phyloP scores from a whole-genome alignment of 2,888 invertebrate species.

The Flexamia atlantica region DNA sequence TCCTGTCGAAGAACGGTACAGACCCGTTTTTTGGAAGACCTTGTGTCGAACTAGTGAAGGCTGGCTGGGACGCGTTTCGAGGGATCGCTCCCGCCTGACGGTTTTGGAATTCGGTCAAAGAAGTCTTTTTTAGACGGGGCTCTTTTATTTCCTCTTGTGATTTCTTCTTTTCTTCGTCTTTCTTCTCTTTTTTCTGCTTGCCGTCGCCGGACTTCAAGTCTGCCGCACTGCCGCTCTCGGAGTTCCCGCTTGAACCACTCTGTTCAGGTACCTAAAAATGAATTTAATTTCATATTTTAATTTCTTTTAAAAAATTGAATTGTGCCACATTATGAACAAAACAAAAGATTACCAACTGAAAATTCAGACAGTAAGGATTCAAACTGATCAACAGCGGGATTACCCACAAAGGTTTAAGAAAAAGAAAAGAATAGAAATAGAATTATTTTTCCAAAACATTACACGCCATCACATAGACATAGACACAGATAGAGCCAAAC shows the following conservation, averaged over 20 bases:
- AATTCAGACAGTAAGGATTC: too few relatives aligned
- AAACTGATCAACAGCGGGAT: too few relatives aligned
- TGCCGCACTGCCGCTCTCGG: slow-evolving; percentile 74
- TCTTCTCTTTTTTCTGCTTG: slow-evolving; percentile 71
- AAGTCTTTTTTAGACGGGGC: slow-evolving; percentile 53
- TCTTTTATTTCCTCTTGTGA: slow-evolving; percentile 71
- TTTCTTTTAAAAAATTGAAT: too few relatives aligned
- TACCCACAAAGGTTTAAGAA: too few relatives aligned
- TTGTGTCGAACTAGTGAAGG: slow-evolving; percentile 85
- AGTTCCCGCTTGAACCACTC: slow-evolving; percentile 77
- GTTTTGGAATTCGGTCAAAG: slow-evolving; percentile 59
- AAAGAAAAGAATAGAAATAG: too few relatives aligned
- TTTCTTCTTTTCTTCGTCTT: slow-evolving; percentile 71
- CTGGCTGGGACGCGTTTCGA: slow-evolving; percentile 92
- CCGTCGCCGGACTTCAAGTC: slow-evolving; percentile 69
- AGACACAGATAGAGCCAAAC: too few relatives aligned
- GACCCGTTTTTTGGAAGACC: slow-evolving; percentile 92
- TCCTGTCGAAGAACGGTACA: slow-evolving; percentile 92
- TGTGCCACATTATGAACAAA: too few relatives aligned
- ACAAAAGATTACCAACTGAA: too few relatives aligned
- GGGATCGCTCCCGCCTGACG: slow-evolving; percentile 76
- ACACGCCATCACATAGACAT: too few relatives aligned
- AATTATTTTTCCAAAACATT: too few relatives aligned
- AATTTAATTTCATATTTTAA: too few relatives aligned
- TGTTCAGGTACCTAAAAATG: slow-evolving; percentile 74